phyloP scores from a whole-genome alignment of 2,888 invertebrate species.

The Smittia aterrima region DNA sequence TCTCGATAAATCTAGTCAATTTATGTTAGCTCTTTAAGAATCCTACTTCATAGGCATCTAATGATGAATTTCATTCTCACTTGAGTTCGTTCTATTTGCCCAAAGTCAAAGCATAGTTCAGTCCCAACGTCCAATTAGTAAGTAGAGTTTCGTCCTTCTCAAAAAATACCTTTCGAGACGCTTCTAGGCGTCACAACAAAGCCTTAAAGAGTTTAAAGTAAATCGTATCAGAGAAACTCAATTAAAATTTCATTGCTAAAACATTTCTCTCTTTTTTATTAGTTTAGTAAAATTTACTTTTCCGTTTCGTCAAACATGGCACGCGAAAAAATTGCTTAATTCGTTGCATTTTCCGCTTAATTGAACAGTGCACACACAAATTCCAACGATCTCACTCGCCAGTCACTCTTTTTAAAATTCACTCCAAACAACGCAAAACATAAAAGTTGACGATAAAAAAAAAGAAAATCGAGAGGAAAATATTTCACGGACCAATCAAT shows the following conservation, averaged over 20 bases:
- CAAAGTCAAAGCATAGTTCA: conserved; percentile 42
- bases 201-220: too few relatives aligned
- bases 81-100: conserved; percentile 30
- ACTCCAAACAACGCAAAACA: not conserved
- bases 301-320: not conserved
- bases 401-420: not conserved
- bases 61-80: not conserved
- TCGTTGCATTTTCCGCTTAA: not conserved
- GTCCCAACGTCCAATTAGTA: conserved; percentile 44
- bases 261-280: too few relatives aligned
- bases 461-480: not conserved
- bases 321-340: not conserved
- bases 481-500: conserved; percentile 26
- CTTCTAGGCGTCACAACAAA: too few relatives aligned
- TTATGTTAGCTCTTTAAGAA: conserved; percentile 10
- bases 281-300: not conserved
- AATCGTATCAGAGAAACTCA: too few relatives aligned
- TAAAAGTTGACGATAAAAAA: not conserved
- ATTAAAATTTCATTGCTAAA: too few relatives aligned
- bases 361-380: not conserved
- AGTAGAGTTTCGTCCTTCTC: not conserved
- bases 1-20: conserved; percentile 32
- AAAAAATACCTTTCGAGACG: not conserved
- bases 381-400: too few relatives aligned
- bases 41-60: not conserved